Percentiles rank a stretch among this genome's conserved stretches.
phyloP scores from a whole-genome alignment of 2,888 invertebrate species.

The Xestia rhomboidea region DNA sequence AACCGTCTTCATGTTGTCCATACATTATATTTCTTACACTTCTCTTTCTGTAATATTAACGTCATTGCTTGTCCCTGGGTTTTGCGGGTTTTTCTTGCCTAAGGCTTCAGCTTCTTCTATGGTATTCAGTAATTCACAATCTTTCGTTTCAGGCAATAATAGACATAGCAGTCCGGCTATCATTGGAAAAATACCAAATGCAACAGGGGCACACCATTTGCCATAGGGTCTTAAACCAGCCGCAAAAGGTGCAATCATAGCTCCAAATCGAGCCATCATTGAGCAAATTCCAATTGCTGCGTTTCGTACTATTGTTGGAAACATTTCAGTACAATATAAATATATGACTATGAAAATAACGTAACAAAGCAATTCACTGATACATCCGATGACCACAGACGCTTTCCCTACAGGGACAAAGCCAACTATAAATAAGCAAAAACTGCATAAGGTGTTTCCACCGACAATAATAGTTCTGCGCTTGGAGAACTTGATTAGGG shows the following conservation, averaged over 20 bases:
- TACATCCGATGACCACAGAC: slow-evolving; percentile 91
- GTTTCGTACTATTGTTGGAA: slow-evolving; percentile 96
- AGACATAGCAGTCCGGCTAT: slow-evolving; percentile 92
- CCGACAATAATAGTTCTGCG: slow-evolving; percentile 91
- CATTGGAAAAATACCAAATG: slow-evolving; percentile 93
- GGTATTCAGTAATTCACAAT: slow-evolving; percentile 93
- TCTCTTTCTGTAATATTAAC: slow-evolving; percentile 30
- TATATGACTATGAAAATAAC: slow-evolving; percentile 95
- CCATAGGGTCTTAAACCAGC: slow-evolving; percentile 90
- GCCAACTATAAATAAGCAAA: slow-evolving; percentile 91
- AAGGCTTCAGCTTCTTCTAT: slow-evolving; percentile 93
- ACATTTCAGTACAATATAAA: slow-evolving; percentile 95
- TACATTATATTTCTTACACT: slow-evolving; percentile 5
- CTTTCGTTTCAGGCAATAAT: slow-evolving; percentile 94
- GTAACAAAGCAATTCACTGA: slow-evolving; percentile 94
- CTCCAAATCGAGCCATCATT: slow-evolving; percentile 95
- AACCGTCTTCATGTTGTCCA: neutral
- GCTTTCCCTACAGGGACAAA: slow-evolving; percentile 85
- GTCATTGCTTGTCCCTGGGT: slow-evolving; percentile 17
- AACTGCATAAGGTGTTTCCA: slow-evolving; percentile 90
- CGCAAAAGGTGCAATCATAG: slow-evolving; percentile 95
- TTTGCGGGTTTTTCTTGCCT: slow-evolving; percentile 59
- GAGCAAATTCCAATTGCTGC: slow-evolving; percentile 96
- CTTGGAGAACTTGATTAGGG: slow-evolving; percentile 91
- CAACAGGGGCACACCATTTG: slow-evolving; percentile 92